Conservation (phyloP, 2,888 invertebrate species). For the Eupithecia pulchellata region DNA sequence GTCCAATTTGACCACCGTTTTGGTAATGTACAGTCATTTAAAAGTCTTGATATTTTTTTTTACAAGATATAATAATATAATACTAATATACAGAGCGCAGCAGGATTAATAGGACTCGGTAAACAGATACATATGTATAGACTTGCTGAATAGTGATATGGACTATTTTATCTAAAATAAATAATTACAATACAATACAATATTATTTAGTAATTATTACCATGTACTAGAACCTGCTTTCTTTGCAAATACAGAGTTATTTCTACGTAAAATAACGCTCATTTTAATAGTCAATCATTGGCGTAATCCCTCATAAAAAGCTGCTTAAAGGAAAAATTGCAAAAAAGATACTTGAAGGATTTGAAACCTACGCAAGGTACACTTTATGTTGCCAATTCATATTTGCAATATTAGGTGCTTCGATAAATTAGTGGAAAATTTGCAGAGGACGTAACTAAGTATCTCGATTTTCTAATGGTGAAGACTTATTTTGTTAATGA, state of each 20-base stretch:
- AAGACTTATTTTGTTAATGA: neutral
- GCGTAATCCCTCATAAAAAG: constrained; percentile 73
- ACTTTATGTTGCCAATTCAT: constrained; percentile 1
- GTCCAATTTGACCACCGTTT: neutral
- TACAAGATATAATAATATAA: neutral
- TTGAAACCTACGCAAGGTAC: constrained; percentile 51
- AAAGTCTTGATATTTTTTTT: no score
- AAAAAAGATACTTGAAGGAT: constrained; percentile 79
- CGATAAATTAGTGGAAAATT: neutral
- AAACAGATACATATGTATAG: neutral
- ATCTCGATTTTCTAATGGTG: neutral
- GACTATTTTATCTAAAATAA: no score
- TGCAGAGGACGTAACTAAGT: neutral
- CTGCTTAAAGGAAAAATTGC: constrained; percentile 71
- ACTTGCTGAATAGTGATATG: no score
- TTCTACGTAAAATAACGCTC: constrained; percentile 70
- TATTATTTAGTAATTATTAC: neutral
- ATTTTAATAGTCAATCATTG: constrained; percentile 76
- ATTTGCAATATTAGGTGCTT: constrained; percentile 14
- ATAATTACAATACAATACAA: no score
- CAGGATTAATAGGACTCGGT: no score
- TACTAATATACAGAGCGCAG: neutral
- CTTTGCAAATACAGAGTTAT: constrained; percentile 54
- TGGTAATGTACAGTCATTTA: neutral
- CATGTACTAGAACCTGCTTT: constrained; percentile 12